Conservation (phyloP, 2,113 vertebrate genomes). For the Struthidea cinerea region DNA sequence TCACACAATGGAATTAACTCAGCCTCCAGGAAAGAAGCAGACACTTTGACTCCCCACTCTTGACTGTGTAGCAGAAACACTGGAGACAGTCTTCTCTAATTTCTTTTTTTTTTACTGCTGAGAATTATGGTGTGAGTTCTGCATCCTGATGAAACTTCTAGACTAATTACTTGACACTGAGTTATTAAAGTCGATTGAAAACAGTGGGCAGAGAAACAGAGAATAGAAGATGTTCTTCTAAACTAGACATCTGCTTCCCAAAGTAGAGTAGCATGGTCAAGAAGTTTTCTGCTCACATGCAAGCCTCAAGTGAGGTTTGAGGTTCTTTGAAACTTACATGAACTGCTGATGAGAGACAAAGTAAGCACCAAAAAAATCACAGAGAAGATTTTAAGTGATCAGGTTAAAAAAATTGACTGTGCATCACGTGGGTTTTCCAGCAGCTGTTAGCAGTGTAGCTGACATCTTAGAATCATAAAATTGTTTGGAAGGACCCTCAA, state of each 20-base stretch:
- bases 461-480: background rate
- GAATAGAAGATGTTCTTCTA: background rate
- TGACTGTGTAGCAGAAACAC: background rate
- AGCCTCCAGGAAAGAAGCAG: slow-evolving; percentile 2
- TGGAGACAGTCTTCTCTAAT: background rate
- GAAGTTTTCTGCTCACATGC: background rate
- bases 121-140: background rate
- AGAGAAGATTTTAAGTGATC: background rate
- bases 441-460: background rate
- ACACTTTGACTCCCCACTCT: background rate
- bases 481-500: background rate
- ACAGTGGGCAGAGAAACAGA: background rate
- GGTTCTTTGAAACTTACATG: background rate
- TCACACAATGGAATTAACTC: background rate
- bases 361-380: background rate
- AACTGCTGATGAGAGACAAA: background rate
- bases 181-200: background rate
- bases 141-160: background rate
- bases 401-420: background rate
- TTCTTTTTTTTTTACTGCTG: background rate
- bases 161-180: background rate
- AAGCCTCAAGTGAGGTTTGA: background rate
- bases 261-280: background rate
- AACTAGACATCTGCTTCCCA: background rate
- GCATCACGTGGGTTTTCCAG: background rate